These are phyloP conservation scores for Lordiphosa clarofinis DNA, from an alignment of 1,140 invertebrate genomes.

Conservation along the genomic window DNA sequence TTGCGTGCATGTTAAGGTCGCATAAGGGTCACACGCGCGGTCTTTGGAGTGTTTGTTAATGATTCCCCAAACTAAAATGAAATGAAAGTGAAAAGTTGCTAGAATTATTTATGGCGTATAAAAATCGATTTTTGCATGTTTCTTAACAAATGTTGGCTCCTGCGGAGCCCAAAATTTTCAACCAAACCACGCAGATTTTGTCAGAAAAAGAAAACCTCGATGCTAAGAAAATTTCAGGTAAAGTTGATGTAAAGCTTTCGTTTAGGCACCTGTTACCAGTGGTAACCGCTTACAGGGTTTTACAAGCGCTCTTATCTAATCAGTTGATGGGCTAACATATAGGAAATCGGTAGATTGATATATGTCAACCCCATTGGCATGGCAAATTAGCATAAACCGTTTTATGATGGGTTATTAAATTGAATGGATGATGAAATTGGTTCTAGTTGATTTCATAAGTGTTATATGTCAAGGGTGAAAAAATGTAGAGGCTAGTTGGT, in stretches of 20 bases:
- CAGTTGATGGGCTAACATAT: slow-evolving; percentile 4
- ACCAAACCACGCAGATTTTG: slow-evolving; percentile 28
- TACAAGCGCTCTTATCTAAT: slow-evolving; percentile 53
- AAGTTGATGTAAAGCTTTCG: background rate
- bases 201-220: slow-evolving; percentile 33
- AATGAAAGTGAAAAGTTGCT: slow-evolving; percentile 20
- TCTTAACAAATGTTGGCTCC: slow-evolving; percentile 47
- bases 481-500: too few relatives aligned
- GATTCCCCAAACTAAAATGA: slow-evolving; percentile 21
- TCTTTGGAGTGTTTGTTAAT: slow-evolving; percentile 48
- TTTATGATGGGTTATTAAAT: slow-evolving; percentile 39
- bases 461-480: slow-evolving; percentile 18
- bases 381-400: slow-evolving; percentile 53
- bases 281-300: slow-evolving; percentile 18
- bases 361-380: slow-evolving; percentile 30
- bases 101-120: slow-evolving; percentile 56
- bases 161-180: slow-evolving; percentile 33
- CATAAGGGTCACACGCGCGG: slow-evolving; percentile 32
- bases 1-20: slow-evolving; percentile 68
- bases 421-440: slow-evolving; percentile 39
- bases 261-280: slow-evolving; percentile 29
- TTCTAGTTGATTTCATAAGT: too few relatives aligned
- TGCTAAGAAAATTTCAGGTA: slow-evolving; percentile 60
- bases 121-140: slow-evolving; percentile 45
- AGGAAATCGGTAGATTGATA: slow-evolving; percentile 1